Percentiles rank a stretch among this genome's conserved stretches.
phyloP scores from a whole-genome alignment of 2,797 vertebrate species.

The Remorina albescens region DNA sequence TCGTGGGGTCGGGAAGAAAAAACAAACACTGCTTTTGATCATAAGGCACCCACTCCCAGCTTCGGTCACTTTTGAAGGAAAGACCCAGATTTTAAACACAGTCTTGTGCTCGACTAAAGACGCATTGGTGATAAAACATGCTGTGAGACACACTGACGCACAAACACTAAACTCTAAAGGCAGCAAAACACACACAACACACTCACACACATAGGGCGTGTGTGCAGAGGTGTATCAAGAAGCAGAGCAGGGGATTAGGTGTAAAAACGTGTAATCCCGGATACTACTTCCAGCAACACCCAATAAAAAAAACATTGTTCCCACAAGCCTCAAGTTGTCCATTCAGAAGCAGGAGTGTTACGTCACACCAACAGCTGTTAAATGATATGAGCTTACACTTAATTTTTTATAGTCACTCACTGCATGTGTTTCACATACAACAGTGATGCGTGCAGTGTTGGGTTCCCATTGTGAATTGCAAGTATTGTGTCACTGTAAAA shows the following conservation, averaged over 20 bases:
- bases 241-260: slow-evolving; percentile 72
- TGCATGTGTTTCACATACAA: slow-evolving; percentile 82
- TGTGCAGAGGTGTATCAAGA: slow-evolving; percentile 68
- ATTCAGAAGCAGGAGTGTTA: slow-evolving; percentile 67
- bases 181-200: slow-evolving; percentile 55
- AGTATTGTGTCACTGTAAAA: slow-evolving; percentile 86
- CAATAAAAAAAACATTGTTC: slow-evolving; percentile 76
- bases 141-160: slow-evolving; percentile 62
- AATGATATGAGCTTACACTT: slow-evolving; percentile 83
- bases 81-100: slow-evolving; percentile 75
- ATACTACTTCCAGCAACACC: slow-evolving; percentile 76
- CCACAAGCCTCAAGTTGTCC: slow-evolving; percentile 81
- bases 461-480: slow-evolving; percentile 86
- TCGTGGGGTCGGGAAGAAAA: slow-evolving; percentile 85
- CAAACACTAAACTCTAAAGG: slow-evolving; percentile 54
- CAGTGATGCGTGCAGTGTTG: slow-evolving; percentile 82
- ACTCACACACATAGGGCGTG: slow-evolving; percentile 51
- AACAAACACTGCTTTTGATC: slow-evolving; percentile 90
- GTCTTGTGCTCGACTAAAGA: slow-evolving; percentile 70
- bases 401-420: slow-evolving; percentile 84
- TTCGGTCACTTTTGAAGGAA: slow-evolving; percentile 80
- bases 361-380: slow-evolving; percentile 84
- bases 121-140: slow-evolving; percentile 61
- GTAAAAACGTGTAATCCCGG: slow-evolving; percentile 69
- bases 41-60: slow-evolving; percentile 81